phyloP scores from a whole-genome alignment of 2,888 invertebrate species.

The Lycophotia porphyrea region DNA sequence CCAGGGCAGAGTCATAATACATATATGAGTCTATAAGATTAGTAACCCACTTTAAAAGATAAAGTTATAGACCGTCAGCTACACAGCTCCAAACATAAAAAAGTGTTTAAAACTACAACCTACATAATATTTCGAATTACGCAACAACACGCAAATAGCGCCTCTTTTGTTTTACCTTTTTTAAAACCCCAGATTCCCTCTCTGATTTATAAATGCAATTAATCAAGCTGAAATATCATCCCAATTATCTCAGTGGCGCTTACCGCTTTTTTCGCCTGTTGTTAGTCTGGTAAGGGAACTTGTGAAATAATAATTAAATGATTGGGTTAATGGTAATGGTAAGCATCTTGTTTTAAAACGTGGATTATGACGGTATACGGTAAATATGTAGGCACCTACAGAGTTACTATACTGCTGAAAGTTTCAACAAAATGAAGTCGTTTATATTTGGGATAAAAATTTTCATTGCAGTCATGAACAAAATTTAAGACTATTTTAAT shows the following conservation, averaged over 20 bases:
- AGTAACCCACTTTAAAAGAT: not conserved
- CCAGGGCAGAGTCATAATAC: too few relatives aligned
- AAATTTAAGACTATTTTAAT: not conserved
- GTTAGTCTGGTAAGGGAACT: constrained; percentile 38
- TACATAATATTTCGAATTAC: constrained; percentile 29
- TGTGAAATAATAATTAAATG: constrained; percentile 48
- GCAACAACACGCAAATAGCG: constrained; percentile 63
- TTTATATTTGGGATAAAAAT: not conserved
- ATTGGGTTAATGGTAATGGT: constrained; percentile 12
- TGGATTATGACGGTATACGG: not conserved
- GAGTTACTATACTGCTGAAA: not conserved
- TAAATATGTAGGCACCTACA: not conserved
- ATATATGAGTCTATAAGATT: too few relatives aligned
- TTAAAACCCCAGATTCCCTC: constrained; percentile 72
- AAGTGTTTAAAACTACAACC: not conserved
- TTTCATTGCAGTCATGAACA: not conserved
- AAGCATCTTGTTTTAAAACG: not conserved
- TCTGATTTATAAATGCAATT: constrained; percentile 83
- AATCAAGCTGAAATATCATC: constrained; percentile 84
- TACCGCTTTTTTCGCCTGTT: constrained; percentile 68
- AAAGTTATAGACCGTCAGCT: not conserved
- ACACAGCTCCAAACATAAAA: not conserved
- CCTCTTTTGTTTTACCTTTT: constrained; percentile 78
- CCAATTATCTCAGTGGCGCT: constrained; percentile 83
- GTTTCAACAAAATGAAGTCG: not conserved